Evolutionary conservation across 2,113 vertebrate species (phyloP).

Genomic region (Thermophis baileyi): DNA sequence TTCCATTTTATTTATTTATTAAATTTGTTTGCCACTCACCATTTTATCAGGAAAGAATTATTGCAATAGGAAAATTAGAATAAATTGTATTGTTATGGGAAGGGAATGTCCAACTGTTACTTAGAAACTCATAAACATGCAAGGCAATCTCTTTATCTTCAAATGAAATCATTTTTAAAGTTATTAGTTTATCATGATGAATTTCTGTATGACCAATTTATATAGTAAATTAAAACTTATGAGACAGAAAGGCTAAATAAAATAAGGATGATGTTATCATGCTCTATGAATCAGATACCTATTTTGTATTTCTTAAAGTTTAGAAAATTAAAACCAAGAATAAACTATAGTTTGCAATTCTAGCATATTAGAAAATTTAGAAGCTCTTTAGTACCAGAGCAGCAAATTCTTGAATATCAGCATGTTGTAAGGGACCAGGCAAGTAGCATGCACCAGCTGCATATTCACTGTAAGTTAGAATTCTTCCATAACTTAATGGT

Average conservation of each 20-base stretch:
- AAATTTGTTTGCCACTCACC: too few relatives aligned
- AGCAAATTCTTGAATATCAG: background rate
- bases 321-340: background rate
- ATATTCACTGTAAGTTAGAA: background rate
- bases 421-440: background rate
- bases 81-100: background rate
- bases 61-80: background rate
- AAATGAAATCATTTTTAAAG: background rate
- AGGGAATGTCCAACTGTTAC: background rate
- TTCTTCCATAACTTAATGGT: background rate
- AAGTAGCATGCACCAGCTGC: background rate
- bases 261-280: background rate
- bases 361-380: background rate
- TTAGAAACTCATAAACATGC: background rate
- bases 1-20: too few relatives aligned
- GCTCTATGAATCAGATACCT: background rate
- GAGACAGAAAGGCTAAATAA: background rate
- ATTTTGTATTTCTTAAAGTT: background rate
- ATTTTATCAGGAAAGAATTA: background rate
- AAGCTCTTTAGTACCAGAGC: background rate
- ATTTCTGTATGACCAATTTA: background rate
- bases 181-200: background rate
- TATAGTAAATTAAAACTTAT: background rate
- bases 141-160: background rate
- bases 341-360: background rate